Evolutionary conservation across 2,888 invertebrate species (phyloP).

Genomic region (Steinernema carpocapsae): DNA sequence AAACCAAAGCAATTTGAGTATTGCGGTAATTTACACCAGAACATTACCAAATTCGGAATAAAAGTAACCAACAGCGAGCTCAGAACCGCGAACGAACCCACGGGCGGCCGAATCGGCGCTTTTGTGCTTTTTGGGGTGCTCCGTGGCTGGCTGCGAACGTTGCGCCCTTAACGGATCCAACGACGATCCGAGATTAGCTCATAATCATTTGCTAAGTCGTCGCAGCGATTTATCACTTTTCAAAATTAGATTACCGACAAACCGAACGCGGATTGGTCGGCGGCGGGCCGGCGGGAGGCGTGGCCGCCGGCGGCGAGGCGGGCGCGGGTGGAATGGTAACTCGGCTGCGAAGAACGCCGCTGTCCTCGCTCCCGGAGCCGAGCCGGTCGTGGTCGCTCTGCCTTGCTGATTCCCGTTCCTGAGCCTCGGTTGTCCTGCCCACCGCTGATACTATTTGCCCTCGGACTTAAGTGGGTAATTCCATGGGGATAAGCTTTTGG

Average conservation of each 20-base stretch:
- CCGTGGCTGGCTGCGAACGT: neutral
- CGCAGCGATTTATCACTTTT: conserved; percentile 24
- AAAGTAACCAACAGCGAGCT: no score
- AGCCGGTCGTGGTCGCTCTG: conserved; percentile 22
- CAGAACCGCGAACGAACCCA: no score
- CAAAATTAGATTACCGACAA: conserved; percentile 23
- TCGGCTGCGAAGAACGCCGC: neutral
- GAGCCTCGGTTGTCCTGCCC: conserved; percentile 13
- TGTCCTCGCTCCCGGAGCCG: conserved; percentile 19
- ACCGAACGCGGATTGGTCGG: conserved; percentile 10
- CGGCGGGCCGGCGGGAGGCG: conserved; percentile 20
- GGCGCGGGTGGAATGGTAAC: conserved; percentile 25
- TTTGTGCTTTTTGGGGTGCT: neutral
- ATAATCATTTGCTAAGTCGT: conserved; percentile 33
- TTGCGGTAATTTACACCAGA: no score
- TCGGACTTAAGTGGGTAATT: conserved; percentile 35
- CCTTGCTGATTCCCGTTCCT: conserved; percentile 18
- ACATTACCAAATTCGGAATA: no score
- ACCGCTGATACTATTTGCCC: conserved; percentile 16
- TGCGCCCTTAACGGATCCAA: neutral
- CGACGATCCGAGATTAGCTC: conserved; percentile 35
- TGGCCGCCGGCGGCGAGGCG: neutral
- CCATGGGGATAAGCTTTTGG: conserved; percentile 20
- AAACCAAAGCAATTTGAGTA: no score
- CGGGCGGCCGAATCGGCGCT: neutral